Conservation (phyloP, 2,113 vertebrate genomes). For the Scomber japonicus region DNA sequence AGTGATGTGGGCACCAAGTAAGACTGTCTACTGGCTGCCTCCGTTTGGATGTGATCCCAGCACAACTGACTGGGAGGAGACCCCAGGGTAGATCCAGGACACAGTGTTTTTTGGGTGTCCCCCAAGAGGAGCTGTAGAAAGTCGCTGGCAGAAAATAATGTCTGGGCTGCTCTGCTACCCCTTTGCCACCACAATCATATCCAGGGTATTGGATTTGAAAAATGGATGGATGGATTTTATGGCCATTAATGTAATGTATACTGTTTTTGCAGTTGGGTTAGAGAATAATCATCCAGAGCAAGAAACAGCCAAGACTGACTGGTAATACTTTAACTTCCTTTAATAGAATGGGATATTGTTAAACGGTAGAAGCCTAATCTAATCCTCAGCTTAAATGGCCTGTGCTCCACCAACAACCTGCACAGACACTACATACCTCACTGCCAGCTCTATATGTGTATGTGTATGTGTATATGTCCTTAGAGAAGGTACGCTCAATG, state of each 20-base stretch:
- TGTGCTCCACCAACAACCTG: constrained; percentile 29
- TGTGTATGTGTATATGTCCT: not conserved
- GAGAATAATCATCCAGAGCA: constrained; percentile 17
- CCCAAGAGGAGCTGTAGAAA: constrained; percentile 7
- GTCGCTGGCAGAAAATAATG: not conserved
- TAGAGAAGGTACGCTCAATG: constrained; percentile 28
- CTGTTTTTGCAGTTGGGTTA: constrained; percentile 15
- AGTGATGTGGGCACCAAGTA: constrained; percentile 17
- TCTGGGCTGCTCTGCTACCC: not conserved
- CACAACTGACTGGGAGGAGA: constrained; percentile 22
- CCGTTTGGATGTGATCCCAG: constrained; percentile 34
- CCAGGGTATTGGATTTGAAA: constrained; percentile 13
- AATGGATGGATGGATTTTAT: constrained; percentile 6
- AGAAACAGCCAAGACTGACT: constrained; percentile 41
- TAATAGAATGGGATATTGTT: constrained; percentile 61
- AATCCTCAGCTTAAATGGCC: constrained; percentile 31
- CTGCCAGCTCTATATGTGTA: not conserved
- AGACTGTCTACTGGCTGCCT: constrained; percentile 24
- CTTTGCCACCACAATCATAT: constrained; percentile 18
- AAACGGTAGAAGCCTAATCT: constrained; percentile 44
- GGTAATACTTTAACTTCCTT: constrained; percentile 59
- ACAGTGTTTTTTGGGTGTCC: not conserved
- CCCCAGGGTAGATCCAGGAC: not conserved
- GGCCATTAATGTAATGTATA: constrained; percentile 28
- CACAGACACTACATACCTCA: constrained; percentile 27